These are phyloP conservation scores for Parnassius apollo DNA, from an alignment of 2,888 invertebrate genomes.

Conservation along the genomic window DNA sequence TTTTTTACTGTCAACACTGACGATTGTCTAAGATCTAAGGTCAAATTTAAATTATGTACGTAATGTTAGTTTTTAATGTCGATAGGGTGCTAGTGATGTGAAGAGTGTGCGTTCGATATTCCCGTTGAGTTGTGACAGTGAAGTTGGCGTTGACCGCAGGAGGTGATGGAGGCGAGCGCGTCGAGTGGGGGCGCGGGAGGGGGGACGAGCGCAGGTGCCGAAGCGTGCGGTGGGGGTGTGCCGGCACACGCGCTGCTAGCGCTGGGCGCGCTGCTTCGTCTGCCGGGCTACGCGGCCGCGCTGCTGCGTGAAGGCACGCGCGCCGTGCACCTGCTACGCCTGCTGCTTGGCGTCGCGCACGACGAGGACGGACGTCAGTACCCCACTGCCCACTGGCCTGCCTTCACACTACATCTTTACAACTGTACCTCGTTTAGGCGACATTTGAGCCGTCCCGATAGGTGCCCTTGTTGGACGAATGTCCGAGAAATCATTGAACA, in stretches of 20 bases:
- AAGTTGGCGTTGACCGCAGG: constrained; percentile 39
- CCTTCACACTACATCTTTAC: too few species aligned
- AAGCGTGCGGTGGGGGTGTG: constrained; percentile 72
- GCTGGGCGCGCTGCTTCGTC: constrained; percentile 92
- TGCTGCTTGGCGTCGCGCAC: constrained; percentile 94
- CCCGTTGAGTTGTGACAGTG: too few species aligned
- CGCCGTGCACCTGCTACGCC: constrained; percentile 91
- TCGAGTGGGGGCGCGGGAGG: constrained; percentile 41
- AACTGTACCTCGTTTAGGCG: too few species aligned
- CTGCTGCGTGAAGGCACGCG: constrained; percentile 90
- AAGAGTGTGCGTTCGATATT: too few species aligned
- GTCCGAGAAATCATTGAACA: too few species aligned
- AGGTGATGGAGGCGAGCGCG: constrained; percentile 63
- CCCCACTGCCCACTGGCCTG: not conserved
- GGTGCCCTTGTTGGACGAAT: too few species aligned
- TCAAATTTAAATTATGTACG: too few species aligned
- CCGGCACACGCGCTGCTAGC: constrained; percentile 96
- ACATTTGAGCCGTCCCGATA: too few species aligned
- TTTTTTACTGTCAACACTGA: too few species aligned
- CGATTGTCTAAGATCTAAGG: too few species aligned
- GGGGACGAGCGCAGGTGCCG: constrained; percentile 43
- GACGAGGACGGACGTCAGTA: constrained; percentile 93
- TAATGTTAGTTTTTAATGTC: too few species aligned
- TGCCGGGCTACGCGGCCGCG: constrained; percentile 95
- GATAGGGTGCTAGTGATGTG: too few species aligned